Percentiles rank a stretch among this genome's conserved stretches.
These are phyloP conservation scores for Magallana gigas DNA, from an alignment of 1,140 invertebrate genomes.

Conservation along the genomic window DNA sequence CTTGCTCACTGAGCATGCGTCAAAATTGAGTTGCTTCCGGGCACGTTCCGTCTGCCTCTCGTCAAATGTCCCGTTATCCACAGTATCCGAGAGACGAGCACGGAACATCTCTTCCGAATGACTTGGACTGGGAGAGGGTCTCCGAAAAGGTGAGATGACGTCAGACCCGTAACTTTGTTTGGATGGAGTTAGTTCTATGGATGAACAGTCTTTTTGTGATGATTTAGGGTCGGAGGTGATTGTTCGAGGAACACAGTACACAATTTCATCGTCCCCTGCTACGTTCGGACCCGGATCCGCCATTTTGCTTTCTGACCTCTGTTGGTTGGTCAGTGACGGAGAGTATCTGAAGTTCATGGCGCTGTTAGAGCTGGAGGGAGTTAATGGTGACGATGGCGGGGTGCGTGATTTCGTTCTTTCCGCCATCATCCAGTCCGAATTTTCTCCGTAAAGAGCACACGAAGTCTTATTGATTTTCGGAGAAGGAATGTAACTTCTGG, in stretches of 20 bases:
- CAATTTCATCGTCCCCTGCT: slow-evolving; percentile 17
- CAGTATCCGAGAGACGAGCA: not conserved
- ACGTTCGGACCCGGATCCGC: not conserved
- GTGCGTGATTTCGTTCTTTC: slow-evolving; percentile 42
- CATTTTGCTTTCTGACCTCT: slow-evolving; percentile 2
- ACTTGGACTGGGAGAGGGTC: not conserved
- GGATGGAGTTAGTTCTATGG: slow-evolving; percentile 5
- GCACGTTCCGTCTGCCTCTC: not conserved
- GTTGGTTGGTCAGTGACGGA: not conserved
- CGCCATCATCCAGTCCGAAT: slow-evolving; percentile 45
- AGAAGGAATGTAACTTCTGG: slow-evolving; percentile 28
- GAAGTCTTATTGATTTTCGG: slow-evolving; percentile 23
- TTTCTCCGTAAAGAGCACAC: slow-evolving; percentile 36
- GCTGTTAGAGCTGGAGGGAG: slow-evolving; percentile 4
- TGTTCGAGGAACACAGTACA: slow-evolving; percentile 8
- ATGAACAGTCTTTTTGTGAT: not conserved
- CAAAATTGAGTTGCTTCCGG: slow-evolving; percentile 6
- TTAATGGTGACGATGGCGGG: slow-evolving; percentile 32
- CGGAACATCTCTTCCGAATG: not conserved
- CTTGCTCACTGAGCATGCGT: slow-evolving; percentile 22
- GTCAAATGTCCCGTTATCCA: slow-evolving; percentile 28
- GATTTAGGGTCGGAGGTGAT: not conserved
- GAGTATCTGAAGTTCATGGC: not conserved
- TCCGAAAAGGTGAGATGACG: slow-evolving; percentile 20
- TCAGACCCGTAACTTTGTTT: slow-evolving; percentile 34